phyloP scores from a whole-genome alignment of 2,797 vertebrate genomes.

The Enteromius argenteus region DNA sequence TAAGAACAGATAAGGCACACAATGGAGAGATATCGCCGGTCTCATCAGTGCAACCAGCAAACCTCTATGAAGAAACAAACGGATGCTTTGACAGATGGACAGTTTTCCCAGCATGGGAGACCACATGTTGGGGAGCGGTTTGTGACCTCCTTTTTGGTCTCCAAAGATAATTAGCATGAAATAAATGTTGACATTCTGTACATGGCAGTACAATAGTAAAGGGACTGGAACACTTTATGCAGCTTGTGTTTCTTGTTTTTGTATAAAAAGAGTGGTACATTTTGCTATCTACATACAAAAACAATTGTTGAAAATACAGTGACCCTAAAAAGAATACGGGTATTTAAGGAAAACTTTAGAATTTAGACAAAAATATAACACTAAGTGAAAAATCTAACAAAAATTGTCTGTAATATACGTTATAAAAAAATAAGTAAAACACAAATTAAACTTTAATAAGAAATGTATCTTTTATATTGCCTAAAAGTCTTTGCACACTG shows the following conservation, averaged over 20 bases:
- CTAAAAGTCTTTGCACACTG: too few species aligned
- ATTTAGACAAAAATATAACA: background rate
- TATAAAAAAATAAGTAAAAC: too few species aligned
- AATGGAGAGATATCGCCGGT: slow-evolving; percentile 46
- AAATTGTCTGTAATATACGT: background rate
- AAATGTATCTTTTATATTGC: too few species aligned
- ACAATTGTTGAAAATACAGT: background rate
- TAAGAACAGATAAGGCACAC: slow-evolving; percentile 43
- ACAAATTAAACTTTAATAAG: too few species aligned
- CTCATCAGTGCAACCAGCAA: slow-evolving; percentile 36
- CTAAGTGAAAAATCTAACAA: background rate
- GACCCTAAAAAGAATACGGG: background rate
- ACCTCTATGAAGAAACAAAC: slow-evolving; percentile 2
- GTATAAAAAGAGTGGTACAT: background rate
- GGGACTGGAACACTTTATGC: background rate
- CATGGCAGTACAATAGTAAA: background rate
- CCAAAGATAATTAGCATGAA: background rate
- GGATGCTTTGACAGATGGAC: slow-evolving; percentile 32
- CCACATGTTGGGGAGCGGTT: slow-evolving; percentile 24
- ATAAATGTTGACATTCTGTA: background rate
- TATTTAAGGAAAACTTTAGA: background rate
- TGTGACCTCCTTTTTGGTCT: background rate
- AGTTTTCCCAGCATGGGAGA: slow-evolving; percentile 2
- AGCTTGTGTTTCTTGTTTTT: background rate
- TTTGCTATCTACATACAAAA: background rate